Evolutionary conservation across 2,888 invertebrate genomes (phyloP).

Genomic region (Phania funesta): DNA sequence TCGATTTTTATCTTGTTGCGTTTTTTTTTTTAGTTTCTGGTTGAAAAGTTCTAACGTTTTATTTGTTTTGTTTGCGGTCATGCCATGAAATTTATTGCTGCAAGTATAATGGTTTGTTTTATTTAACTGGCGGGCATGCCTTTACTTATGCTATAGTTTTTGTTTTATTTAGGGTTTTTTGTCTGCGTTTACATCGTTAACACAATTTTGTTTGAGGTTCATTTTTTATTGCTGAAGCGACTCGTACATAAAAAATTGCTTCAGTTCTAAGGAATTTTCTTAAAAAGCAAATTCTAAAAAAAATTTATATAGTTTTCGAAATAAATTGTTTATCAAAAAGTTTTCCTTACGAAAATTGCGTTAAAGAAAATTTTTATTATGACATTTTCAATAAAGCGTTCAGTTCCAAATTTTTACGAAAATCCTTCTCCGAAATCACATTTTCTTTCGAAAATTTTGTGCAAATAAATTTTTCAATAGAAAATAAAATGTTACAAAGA

Average conservation of each 20-base stretch:
- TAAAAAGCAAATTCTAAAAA: too few relatives aligned
- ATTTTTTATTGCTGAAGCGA: neutral
- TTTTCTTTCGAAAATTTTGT: too few relatives aligned
- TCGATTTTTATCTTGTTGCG: constrained; percentile 54
- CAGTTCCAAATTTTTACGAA: too few relatives aligned
- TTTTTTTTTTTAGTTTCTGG: constrained; percentile 18
- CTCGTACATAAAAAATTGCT: too few relatives aligned
- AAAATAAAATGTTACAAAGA: neutral
- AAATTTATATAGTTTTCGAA: neutral
- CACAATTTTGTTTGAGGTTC: neutral
- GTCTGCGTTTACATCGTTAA: neutral
- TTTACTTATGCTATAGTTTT: constrained; percentile 13
- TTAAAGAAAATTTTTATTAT: too few relatives aligned
- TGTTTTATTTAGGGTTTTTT: constrained; percentile 11
- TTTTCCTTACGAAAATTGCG: neutral
- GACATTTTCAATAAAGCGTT: too few relatives aligned
- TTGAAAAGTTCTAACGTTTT: constrained; percentile 27
- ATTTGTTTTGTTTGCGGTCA: constrained; percentile 42
- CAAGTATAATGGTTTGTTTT: constrained; percentile 8
- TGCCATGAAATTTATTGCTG: constrained; percentile 55
- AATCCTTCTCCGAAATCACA: too few relatives aligned
- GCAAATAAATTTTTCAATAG: neutral
- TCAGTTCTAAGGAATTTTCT: too few relatives aligned
- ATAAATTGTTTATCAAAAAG: neutral
- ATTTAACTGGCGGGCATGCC: neutral